These are phyloP conservation scores for Astur gentilis DNA, from an alignment of 2,113 vertebrate species.

Conservation along the genomic window DNA sequence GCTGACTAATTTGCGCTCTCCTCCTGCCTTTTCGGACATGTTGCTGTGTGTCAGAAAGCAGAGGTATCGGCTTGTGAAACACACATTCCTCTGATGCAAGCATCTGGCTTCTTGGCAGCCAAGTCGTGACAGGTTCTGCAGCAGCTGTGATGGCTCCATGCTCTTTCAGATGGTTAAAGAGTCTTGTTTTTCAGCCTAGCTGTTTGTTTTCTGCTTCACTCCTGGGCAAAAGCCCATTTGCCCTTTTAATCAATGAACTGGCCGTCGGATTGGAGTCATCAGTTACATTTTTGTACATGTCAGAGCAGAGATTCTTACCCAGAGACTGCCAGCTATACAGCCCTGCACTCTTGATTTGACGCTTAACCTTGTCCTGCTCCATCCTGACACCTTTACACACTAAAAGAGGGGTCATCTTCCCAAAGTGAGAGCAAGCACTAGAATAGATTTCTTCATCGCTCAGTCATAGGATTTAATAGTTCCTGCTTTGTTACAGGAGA, in stretches of 20 bases:
- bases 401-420: not conserved
- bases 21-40: not conserved
- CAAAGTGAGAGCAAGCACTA: not conserved
- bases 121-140: conserved; percentile 61
- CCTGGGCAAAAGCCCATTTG: conserved; percentile 55
- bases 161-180: conserved; percentile 67
- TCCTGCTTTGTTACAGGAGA: not conserved
- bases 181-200: conserved; percentile 41
- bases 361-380: not conserved
- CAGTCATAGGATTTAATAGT: not conserved
- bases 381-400: not conserved
- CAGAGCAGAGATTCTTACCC: not conserved
- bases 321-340: not conserved
- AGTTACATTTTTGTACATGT: conserved; percentile 29
- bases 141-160: conserved; percentile 63
- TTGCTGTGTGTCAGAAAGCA: conserved; percentile 5
- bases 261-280: not conserved
- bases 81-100: conserved; percentile 53
- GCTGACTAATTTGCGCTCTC: not conserved
- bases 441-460: not conserved
- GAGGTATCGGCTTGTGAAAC: conserved; percentile 58
- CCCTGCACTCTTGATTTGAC: accelerated
- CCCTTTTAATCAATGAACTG: conserved; percentile 51
- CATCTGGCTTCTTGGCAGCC: conserved; percentile 69
- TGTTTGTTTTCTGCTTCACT: conserved; percentile 41